Base-by-base conservation (phyloP, 1,140 invertebrate species). In the Phocides pigmalion region DNA sequence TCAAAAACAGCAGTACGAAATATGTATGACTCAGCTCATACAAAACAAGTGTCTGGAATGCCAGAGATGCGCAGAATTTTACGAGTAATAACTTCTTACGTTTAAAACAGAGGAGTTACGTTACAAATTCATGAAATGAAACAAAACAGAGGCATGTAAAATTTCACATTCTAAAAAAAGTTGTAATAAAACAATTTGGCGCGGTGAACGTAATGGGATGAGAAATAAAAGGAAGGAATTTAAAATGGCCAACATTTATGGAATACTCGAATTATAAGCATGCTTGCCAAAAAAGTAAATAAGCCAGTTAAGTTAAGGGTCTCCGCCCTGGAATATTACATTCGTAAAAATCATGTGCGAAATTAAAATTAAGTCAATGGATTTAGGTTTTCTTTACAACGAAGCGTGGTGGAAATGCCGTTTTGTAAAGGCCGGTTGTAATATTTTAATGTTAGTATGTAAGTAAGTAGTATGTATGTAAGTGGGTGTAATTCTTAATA, bases 121-220 rank as follows among this genome's bases (percentile, higher is more conserved):
- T 74, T 82, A 75, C 62, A 67, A 80, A 82, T 81, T 82, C 70
- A 82, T 76, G 72, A 81, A 76, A 79, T 68, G 66, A 70, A 82
- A 84, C 79, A 81, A 77, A 81, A 75, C 69, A 71, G 68, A 62
- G 76, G 70, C 70, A 82, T 82, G 79, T 72, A 79, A 79, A 76
- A 79, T 51, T 75, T 73, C 66, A 74, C 79, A 78, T 79, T 76
- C 72, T 75, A 70, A 79, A 79, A 80, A 81, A 78, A 79, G 75
- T 75, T 76, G 63, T 76, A 79, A 74, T 84, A 79, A 84, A 87
- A 87, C 81, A 82, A 87, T 83, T 73, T 77, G 70, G 71, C 77
- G 72, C 70, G 68, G 68, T 64, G 68, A 53, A 68, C 74, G 79
- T 79, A 74, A 82, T 77, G 72, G 70, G 59, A 76, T 79, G 75